phyloP scores from a whole-genome alignment of 2,888 invertebrate genomes.

The Lymantria monacha region DNA sequence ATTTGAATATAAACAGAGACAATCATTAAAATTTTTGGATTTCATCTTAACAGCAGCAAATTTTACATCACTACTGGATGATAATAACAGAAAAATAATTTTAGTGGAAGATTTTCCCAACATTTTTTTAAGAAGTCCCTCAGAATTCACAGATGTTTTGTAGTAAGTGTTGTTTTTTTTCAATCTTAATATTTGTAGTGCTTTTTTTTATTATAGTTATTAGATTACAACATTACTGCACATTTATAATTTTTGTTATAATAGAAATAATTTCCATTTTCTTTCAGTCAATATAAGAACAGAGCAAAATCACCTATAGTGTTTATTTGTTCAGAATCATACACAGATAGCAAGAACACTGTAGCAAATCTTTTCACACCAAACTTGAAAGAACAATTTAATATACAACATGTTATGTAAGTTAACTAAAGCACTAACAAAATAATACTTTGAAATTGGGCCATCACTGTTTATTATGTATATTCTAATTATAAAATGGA shows the following conservation, averaged over 20 bases:
- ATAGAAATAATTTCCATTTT: background rate
- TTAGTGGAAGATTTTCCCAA: slow-evolving; percentile 93
- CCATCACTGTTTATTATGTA: too few species aligned
- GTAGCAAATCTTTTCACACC: slow-evolving; percentile 85
- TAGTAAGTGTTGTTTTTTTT: slow-evolving; percentile 77
- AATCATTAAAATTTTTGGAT: slow-evolving; percentile 87
- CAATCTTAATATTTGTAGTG: background rate
- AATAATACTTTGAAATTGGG: background rate
- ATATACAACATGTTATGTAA: slow-evolving; percentile 86
- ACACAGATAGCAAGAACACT: slow-evolving; percentile 82
- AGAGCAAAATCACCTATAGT: slow-evolving; percentile 86
- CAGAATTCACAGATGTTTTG: slow-evolving; percentile 85
- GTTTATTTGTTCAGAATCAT: slow-evolving; percentile 88
- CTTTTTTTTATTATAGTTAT: too few species aligned
- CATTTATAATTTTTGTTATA: too few species aligned
- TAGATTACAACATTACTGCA: too few species aligned
- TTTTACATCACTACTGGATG: slow-evolving; percentile 84
- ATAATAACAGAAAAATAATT: slow-evolving; percentile 81
- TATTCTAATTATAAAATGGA: too few species aligned
- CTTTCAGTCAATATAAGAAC: slow-evolving; percentile 80
- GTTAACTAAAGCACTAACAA: slow-evolving; percentile 24
- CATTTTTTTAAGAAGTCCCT: slow-evolving; percentile 84
- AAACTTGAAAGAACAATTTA: slow-evolving; percentile 81
- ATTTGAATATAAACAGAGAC: slow-evolving; percentile 78
- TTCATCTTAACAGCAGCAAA: slow-evolving; percentile 90